Evolutionary conservation across 2,113 vertebrate species (phyloP).

Genomic region (Gymnarchus niloticus): DNA sequence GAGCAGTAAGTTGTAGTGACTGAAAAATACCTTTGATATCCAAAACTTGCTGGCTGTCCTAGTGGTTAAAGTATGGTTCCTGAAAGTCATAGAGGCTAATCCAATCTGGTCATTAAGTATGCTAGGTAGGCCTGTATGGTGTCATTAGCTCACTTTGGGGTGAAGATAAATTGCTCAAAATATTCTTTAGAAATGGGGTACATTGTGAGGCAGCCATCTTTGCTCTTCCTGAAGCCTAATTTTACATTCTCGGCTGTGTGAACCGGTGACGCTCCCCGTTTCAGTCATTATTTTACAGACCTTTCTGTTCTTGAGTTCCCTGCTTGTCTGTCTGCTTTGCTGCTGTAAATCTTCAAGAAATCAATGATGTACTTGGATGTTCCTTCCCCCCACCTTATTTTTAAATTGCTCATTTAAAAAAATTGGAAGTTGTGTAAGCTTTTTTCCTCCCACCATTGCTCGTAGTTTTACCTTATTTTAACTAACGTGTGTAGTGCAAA

Average conservation of each 20-base stretch:
- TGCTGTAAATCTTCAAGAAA: background rate
- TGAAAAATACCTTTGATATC: background rate
- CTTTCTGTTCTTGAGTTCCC: background rate
- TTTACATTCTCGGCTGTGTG: background rate
- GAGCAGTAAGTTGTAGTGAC: background rate
- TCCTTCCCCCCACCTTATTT: conserved; percentile 22
- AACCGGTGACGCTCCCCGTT: background rate
- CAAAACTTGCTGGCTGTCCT: background rate
- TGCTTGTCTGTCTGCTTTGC: background rate
- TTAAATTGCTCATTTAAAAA: conserved; percentile 55
- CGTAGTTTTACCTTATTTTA: conserved; percentile 41
- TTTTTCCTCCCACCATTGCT: conserved; percentile 34
- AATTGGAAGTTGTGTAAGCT: background rate
- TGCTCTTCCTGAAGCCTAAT: background rate
- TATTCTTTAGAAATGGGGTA: background rate
- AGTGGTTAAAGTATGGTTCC: background rate
- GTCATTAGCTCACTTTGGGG: conserved; percentile 10
- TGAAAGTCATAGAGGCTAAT: background rate
- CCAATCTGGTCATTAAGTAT: background rate
- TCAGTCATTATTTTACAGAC: background rate
- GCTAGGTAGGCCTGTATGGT: background rate
- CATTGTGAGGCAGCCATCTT: background rate
- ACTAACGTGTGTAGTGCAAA: conserved; percentile 49
- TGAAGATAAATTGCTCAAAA: background rate
- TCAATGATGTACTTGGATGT: conserved; percentile 34